Evolutionary conservation across 2,113 vertebrate genomes (phyloP).

Genomic region (Larimichthys polyactis): DNA sequence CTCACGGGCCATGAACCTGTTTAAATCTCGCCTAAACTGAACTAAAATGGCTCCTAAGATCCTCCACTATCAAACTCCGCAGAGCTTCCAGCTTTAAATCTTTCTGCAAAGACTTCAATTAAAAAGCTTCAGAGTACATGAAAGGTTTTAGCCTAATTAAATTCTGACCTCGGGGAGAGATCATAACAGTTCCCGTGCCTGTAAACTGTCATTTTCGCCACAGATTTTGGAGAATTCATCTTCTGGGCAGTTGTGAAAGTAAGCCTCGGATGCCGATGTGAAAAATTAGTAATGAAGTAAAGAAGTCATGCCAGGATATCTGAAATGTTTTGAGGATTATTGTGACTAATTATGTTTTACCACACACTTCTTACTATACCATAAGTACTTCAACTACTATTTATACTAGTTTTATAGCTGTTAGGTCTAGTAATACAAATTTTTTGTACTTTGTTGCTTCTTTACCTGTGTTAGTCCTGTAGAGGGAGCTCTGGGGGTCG

Average conservation of each 20-base stretch:
- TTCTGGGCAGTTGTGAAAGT: conserved; percentile 22
- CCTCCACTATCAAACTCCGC: conserved; percentile 29
- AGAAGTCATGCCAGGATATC: neutral
- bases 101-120: conserved; percentile 55
- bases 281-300: neutral
- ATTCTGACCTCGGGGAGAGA: conserved; percentile 52
- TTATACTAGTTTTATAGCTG: neutral
- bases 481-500: conserved; percentile 80
- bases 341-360: neutral
- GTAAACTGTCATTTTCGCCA: conserved; percentile 32
- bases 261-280: neutral
- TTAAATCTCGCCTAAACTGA: conserved; percentile 40
- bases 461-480: conserved; percentile 89
- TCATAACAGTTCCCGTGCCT: conserved; percentile 45
- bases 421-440: neutral
- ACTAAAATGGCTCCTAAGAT: conserved; percentile 49
- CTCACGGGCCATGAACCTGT: conserved; percentile 28
- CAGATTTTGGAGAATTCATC: conserved; percentile 44
- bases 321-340: neutral
- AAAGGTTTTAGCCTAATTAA: conserved; percentile 70
- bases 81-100: conserved; percentile 49
- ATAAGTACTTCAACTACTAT: neutral
- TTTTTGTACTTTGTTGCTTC: neutral
- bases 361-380: neutral
- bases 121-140: conserved; percentile 48